Evolutionary conservation across 1,140 invertebrate genomes (phyloP).

Genomic region (Mercenaria mercenaria): DNA sequence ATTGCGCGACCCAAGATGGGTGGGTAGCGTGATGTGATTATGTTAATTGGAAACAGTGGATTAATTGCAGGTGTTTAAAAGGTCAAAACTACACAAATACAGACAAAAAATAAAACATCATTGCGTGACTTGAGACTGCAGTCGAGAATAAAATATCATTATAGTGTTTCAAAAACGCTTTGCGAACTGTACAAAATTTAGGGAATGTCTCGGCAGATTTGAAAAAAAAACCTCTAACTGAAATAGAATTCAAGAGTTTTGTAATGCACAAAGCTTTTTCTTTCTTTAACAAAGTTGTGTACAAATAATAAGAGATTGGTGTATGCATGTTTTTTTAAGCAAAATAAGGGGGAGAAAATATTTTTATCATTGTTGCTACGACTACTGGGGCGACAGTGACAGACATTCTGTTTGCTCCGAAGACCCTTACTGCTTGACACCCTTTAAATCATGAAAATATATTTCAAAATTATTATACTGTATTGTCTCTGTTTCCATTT

Average conservation of each 20-base stretch:
- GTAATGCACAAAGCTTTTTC: too few relatives aligned
- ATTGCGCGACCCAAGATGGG: slow-evolving; percentile 36
- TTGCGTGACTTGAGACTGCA: slow-evolving; percentile 48
- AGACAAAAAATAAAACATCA: slow-evolving; percentile 49
- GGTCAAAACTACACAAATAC: slow-evolving; percentile 33
- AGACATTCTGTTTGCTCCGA: background rate
- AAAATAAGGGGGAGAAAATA: too few relatives aligned
- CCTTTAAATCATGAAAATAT: slow-evolving; percentile 20
- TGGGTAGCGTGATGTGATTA: slow-evolving; percentile 34
- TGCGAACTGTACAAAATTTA: background rate
- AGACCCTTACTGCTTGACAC: slow-evolving; percentile 31
- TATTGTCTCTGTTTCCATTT: background rate
- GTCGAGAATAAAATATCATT: background rate
- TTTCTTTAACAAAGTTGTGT: too few relatives aligned
- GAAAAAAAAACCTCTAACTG: too few relatives aligned
- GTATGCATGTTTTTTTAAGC: too few relatives aligned
- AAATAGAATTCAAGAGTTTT: too few relatives aligned
- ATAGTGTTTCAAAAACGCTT: background rate
- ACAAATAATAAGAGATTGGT: too few relatives aligned
- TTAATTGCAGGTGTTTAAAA: slow-evolving; percentile 60
- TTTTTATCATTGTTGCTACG: background rate
- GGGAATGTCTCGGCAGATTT: background rate
- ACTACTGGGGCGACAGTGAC: background rate
- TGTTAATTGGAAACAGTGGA: slow-evolving; percentile 35
- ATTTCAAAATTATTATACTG: slow-evolving; percentile 42